Conservation (phyloP, 2,888 invertebrate genomes). For the Coelinius sp. region DNA sequence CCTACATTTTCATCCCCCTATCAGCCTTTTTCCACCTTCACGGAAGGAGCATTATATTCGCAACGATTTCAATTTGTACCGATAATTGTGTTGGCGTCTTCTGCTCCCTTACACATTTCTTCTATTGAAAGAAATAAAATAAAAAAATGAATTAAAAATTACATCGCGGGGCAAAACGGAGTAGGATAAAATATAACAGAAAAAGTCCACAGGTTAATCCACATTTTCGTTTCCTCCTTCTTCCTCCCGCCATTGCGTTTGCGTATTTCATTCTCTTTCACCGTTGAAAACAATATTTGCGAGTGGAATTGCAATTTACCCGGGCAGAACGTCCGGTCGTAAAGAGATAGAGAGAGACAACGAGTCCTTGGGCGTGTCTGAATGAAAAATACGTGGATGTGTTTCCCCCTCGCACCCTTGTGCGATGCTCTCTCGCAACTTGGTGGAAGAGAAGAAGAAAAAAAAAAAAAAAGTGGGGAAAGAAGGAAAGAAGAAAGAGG, state of each 20-base stretch:
- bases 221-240: neutral
- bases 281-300: constrained; percentile 42
- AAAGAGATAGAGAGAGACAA: constrained; percentile 16
- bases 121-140: neutral
- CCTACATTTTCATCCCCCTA: constrained; percentile 1
- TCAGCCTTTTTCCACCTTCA: neutral
- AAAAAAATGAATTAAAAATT: neutral
- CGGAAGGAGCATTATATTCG: constrained; percentile 16
- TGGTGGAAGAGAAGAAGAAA: neutral
- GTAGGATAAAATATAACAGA: neutral
- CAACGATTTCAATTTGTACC: constrained; percentile 29
- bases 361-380: constrained; percentile 24
- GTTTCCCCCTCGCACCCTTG: constrained; percentile 13
- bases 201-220: neutral
- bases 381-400: constrained; percentile 31
- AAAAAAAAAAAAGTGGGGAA: neutral
- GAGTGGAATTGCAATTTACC: constrained; percentile 37
- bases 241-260: neutral
- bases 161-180: constrained; percentile 2
- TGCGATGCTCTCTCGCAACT: constrained; percentile 2
- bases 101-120: neutral
- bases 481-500: neutral
- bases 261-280: constrained; percentile 11
- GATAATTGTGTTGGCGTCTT: constrained; percentile 12
- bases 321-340: constrained; percentile 23